phyloP scores from a whole-genome alignment of 2,888 invertebrate species.

The Lasiommata megera region DNA sequence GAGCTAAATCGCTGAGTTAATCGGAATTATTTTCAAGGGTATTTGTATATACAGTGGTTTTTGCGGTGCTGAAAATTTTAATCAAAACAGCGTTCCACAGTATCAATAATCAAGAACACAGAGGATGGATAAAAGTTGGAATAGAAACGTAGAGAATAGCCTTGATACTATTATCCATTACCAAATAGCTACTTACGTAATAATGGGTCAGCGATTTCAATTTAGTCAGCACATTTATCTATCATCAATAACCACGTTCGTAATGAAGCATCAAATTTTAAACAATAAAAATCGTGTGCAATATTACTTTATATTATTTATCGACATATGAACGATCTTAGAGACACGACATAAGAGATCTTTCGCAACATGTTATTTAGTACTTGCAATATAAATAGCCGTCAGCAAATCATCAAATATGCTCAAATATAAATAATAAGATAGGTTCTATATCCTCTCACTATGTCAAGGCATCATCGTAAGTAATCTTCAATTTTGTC shows the following conservation, averaged over 20 bases:
- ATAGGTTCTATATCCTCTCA: not conserved
- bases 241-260: not conserved
- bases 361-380: not conserved
- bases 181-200: not conserved
- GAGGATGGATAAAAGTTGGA: no score
- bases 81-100: no score
- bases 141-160: no score
- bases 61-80: no score
- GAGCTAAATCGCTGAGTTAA: no score
- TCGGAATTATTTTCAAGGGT: no score
- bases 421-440: not conserved
- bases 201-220: not conserved
- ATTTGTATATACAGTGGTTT: no score
- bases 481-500: not conserved
- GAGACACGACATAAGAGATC: no score
- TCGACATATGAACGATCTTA: not conserved
- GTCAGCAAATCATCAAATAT: not conserved
- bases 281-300: slow-evolving; percentile 1
- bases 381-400: not conserved
- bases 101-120: no score
- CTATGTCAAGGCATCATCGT: slow-evolving; percentile 1
- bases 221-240: not conserved
- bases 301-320: not conserved
- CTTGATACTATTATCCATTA: not conserved
- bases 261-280: not conserved